Conservation (phyloP, 2,113 vertebrate genomes). For the Saimiri boliviensis region DNA sequence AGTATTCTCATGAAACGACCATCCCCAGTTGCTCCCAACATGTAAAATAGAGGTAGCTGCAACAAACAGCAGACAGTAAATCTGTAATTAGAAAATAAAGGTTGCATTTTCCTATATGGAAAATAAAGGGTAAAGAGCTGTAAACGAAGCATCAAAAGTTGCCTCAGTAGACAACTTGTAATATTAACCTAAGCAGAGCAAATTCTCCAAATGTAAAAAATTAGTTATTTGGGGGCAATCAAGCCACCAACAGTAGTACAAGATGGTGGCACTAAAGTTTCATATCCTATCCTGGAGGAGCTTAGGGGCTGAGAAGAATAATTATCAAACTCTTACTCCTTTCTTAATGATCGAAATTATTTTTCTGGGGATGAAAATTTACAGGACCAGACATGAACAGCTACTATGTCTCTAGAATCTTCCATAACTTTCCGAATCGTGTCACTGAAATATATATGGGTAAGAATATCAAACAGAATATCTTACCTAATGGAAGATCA, state of each 20-base stretch:
- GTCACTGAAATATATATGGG: slow-evolving; percentile 95
- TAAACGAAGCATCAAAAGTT: background rate
- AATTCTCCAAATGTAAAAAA: slow-evolving; percentile 83
- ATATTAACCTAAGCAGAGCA: background rate
- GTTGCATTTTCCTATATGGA: background rate
- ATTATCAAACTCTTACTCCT: slow-evolving; percentile 93
- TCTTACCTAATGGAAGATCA: slow-evolving; percentile 91
- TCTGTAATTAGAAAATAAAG: background rate
- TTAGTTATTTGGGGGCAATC: slow-evolving; percentile 86
- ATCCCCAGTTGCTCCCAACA: background rate
- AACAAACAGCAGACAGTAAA: background rate
- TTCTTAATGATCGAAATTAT: slow-evolving; percentile 94
- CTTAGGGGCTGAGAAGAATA: slow-evolving; percentile 92
- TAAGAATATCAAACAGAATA: slow-evolving; percentile 89
- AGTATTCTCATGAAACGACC: background rate
- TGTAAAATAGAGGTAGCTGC: background rate
- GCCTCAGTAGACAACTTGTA: background rate
- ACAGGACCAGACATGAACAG: slow-evolving; percentile 93
- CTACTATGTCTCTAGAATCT: slow-evolving; percentile 93
- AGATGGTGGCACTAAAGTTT: slow-evolving; percentile 89
- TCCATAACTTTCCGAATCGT: slow-evolving; percentile 94
- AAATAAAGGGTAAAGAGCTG: background rate
- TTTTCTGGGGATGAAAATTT: slow-evolving; percentile 94
- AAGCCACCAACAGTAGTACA: slow-evolving; percentile 92
- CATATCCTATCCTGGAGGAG: slow-evolving; percentile 89